These are phyloP conservation scores for Drosophila teissieri DNA, from an alignment of 1,140 invertebrate genomes.

Conservation along the genomic window DNA sequence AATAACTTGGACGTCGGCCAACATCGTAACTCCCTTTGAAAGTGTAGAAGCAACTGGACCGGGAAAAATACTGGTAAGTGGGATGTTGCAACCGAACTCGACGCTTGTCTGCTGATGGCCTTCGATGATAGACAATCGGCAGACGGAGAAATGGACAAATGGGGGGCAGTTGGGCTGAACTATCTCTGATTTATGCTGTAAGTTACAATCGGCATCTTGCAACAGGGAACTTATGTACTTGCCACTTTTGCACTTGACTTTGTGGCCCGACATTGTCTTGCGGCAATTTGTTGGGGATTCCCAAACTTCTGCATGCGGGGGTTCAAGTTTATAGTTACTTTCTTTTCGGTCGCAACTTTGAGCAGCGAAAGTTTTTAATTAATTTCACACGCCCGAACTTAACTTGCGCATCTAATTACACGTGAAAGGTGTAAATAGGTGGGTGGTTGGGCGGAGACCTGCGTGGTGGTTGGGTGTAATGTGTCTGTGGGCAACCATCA, in stretches of 20 bases:
- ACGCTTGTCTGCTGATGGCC: slow-evolving; percentile 47
- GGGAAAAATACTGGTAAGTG: slow-evolving; percentile 11
- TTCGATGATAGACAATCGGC: slow-evolving; percentile 77
- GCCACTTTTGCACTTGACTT: slow-evolving; percentile 69
- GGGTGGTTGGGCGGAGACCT: neutral
- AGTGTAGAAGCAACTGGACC: neutral
- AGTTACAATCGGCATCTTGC: slow-evolving; percentile 57
- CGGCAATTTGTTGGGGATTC: slow-evolving; percentile 35
- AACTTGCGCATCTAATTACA: slow-evolving; percentile 76
- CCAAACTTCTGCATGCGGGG: slow-evolving; percentile 38
- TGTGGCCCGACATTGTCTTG: slow-evolving; percentile 25
- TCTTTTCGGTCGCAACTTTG: slow-evolving; percentile 50
- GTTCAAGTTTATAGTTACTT: slow-evolving; percentile 39
- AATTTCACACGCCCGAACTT: slow-evolving; percentile 69
- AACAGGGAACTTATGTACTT: slow-evolving; percentile 48
- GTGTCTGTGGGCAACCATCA: slow-evolving; percentile 77
- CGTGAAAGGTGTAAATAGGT: slow-evolving; percentile 51
- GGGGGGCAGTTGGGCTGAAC: slow-evolving; percentile 1
- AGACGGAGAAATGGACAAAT: slow-evolving; percentile 39
- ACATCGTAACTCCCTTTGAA: neutral
- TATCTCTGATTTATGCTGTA: slow-evolving; percentile 71
- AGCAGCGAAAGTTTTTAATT: slow-evolving; percentile 78
- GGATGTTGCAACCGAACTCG: slow-evolving; percentile 7
- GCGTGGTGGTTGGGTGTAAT: slow-evolving; percentile 36
- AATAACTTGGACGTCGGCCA: rapidly evolving